Evolutionary conservation across 2,113 vertebrate genomes (phyloP).

Genomic region (Aptenodytes forsteri): DNA sequence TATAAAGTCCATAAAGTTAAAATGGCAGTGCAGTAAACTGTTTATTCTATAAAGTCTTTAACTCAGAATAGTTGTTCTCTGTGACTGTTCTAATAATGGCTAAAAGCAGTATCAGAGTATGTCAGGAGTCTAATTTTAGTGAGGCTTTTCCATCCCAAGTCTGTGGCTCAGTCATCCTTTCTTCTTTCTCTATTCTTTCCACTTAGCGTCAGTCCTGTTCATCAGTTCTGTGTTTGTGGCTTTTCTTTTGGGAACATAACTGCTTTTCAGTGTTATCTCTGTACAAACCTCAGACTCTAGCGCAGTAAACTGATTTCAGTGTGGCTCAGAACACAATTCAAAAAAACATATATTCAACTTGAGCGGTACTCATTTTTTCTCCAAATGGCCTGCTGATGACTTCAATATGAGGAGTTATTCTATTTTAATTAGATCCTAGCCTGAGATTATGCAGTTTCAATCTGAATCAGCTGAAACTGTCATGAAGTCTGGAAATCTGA

Average conservation of each 20-base stretch:
- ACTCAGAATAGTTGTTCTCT: neutral
- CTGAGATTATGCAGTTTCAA: neutral
- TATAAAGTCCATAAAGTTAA: neutral
- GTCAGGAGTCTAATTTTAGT: constrained; percentile 20
- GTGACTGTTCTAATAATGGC: neutral
- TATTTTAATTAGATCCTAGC: neutral
- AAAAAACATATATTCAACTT: neutral
- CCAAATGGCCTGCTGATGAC: neutral
- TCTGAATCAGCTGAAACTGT: constrained; percentile 18
- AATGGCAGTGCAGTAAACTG: neutral
- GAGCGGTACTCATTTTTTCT: neutral
- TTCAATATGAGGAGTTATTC: neutral
- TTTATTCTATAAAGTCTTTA: constrained; percentile 17
- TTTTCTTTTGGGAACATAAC: neutral
- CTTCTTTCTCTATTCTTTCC: neutral
- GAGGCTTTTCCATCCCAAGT: neutral
- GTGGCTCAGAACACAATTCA: neutral
- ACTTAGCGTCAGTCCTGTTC: neutral
- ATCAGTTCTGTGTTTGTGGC: neutral
- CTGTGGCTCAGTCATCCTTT: neutral
- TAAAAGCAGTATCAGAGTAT: neutral
- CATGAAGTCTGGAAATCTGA: neutral
- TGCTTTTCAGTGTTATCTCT: neutral
- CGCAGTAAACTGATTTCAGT: neutral
- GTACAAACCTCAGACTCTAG: neutral